Base-by-base conservation (phyloP, 2,113 vertebrate genomes). In the Bolborhynchus lineola region DNA sequence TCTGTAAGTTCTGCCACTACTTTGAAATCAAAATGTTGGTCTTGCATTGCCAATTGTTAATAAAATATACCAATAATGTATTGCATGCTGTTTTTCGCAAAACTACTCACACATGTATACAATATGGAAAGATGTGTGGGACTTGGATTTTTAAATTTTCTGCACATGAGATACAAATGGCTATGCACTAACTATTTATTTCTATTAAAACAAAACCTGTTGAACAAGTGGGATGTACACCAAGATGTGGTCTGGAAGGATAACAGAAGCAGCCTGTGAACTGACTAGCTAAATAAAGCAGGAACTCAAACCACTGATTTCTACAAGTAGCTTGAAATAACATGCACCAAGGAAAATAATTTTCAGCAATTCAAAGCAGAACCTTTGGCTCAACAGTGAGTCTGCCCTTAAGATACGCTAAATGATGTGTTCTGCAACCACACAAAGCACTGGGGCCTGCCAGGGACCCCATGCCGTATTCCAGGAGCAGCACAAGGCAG, bases 141-240 rank as follows among this genome's bases (percentile, higher is more conserved):
- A 71, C 28, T 62, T 44, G 18, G 52, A 74, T 16, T 46, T 85
- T 72, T 86, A 86, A 64, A 59, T 41, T 92, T 69, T 97, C 81
- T 93, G 44, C 62, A 79, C 41, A 57, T 14, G 68, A 87, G 72
- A 88, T 35, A 70, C 42, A 49, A 83, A 76, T 20, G 33, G 82
- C 52, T 90, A 20, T 13, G 55, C 2, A 0, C 39, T 96, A 83
- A 94, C 16, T 92, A 80, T 93, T 64, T 67, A 83, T 74, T 96
- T 94, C 75, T 92, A 71, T 93, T 92, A 91, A 93, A 95, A 96
- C 91, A 85, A 96, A 97, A 88, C 50, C 77, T 79, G 87, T 88
- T 86, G 88, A 97, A 71, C 14, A 31, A 96, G 74, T 55, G 91
- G 76, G 83, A 90, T 78, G 62, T 62, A 85, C 91, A 92, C 67